These are phyloP conservation scores for Dendrocincla fuliginosa DNA, from an alignment of 2,797 vertebrate species.

Conservation along the genomic window DNA sequence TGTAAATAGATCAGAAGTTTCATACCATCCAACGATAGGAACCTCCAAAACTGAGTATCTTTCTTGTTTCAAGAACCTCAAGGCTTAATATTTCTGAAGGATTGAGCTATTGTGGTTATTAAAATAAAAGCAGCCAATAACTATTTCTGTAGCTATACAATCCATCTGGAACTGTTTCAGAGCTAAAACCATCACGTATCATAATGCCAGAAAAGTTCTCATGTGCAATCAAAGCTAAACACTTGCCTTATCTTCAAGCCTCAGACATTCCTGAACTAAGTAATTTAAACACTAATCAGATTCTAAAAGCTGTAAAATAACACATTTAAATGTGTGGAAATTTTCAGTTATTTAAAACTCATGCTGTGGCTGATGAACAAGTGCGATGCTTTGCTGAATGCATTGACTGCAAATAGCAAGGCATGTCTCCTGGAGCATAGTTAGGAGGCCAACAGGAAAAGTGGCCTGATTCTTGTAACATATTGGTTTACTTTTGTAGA, in stretches of 20 bases:
- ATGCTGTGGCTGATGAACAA: background rate
- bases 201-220: background rate
- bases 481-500: constrained; percentile 73
- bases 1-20: background rate
- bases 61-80: background rate
- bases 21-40: background rate
- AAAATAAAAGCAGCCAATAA: background rate
- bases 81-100: background rate
- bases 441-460: background rate
- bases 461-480: background rate
- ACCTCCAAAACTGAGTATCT: background rate
- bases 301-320: background rate
- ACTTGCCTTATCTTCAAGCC: background rate
- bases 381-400: background rate
- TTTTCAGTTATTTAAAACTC: background rate
- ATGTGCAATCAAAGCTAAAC: background rate
- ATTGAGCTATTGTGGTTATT: background rate
- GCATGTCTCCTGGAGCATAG: fast-evolving
- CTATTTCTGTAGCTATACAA: background rate
- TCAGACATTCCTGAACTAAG: background rate
- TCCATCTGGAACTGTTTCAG: background rate
- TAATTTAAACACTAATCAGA: background rate
- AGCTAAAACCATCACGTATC: background rate
- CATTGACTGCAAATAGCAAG: background rate
- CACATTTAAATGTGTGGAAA: background rate